These are phyloP conservation scores for Rhinoderma darwinii DNA, from an alignment of 2,113 vertebrate species.

Conservation along the genomic window DNA sequence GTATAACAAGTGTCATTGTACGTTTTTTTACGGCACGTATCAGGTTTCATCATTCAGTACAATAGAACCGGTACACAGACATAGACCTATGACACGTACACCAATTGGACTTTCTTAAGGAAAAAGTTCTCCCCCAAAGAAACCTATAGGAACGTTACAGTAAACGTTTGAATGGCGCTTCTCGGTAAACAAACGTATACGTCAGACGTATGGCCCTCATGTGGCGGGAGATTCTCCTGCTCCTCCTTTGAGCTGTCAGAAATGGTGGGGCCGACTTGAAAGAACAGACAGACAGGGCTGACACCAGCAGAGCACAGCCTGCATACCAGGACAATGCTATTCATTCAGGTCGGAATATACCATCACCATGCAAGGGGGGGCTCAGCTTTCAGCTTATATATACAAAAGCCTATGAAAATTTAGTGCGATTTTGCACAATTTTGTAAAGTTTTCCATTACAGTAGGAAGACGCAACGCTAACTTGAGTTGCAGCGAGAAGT, in stretches of 20 bases:
- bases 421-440: no score
- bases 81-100: no score
- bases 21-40: no score
- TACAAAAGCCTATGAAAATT: background rate
- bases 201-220: background rate
- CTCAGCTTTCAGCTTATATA: background rate
- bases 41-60: no score
- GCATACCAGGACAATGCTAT: constrained; percentile 55
- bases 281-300: background rate
- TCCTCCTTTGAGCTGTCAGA: constrained; percentile 20
- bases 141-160: background rate
- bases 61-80: no score
- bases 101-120: no score
- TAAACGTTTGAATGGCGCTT: background rate
- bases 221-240: background rate
- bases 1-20: no score
- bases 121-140: no score
- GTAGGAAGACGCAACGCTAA: background rate
- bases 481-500: background rate
- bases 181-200: background rate
- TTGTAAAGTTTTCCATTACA: background rate
- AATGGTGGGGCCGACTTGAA: background rate
- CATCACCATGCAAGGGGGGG: background rate
- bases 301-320: constrained; percentile 1
- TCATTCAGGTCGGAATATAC: constrained; percentile 30